These are phyloP conservation scores for Corythaeola cristata DNA, from an alignment of 2,113 vertebrate species.

Conservation along the genomic window DNA sequence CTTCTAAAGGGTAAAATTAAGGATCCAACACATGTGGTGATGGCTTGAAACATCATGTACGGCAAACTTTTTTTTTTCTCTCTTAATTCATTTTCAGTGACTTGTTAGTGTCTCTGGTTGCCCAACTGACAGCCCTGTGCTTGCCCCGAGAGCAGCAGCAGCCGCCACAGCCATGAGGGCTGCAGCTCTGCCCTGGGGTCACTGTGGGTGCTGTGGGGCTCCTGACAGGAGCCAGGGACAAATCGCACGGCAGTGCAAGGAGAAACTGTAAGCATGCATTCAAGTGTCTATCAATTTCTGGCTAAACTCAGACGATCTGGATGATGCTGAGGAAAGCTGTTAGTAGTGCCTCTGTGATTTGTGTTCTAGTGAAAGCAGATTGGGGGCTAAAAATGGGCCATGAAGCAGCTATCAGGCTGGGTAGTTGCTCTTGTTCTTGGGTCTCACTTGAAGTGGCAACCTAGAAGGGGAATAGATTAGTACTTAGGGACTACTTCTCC, in stretches of 20 bases:
- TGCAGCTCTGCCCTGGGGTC: background rate
- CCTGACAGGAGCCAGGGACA: background rate
- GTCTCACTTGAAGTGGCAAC: background rate
- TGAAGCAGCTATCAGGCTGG: background rate
- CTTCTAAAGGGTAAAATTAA: background rate
- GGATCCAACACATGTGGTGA: background rate
- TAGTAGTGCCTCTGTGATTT: background rate
- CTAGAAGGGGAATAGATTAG: background rate
- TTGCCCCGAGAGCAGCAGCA: background rate
- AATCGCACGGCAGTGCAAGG: background rate
- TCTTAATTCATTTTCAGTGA: background rate
- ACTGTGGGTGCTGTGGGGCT: accelerated
- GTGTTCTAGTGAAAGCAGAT: background rate
- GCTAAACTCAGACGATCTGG: background rate
- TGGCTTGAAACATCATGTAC: background rate
- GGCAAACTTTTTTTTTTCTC: background rate
- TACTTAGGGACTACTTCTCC: background rate
- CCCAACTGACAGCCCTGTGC: background rate
- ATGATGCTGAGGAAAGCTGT: background rate
- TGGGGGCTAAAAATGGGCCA: background rate
- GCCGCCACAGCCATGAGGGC: background rate
- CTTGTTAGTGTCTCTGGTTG: background rate
- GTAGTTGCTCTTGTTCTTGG: background rate
- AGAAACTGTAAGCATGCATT: background rate
- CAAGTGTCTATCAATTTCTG: background rate